Evolutionary conservation across 2,797 vertebrate species (phyloP), one percentile per base, ranked within the genome.

Genomic region (Morelia viridis): DNA sequence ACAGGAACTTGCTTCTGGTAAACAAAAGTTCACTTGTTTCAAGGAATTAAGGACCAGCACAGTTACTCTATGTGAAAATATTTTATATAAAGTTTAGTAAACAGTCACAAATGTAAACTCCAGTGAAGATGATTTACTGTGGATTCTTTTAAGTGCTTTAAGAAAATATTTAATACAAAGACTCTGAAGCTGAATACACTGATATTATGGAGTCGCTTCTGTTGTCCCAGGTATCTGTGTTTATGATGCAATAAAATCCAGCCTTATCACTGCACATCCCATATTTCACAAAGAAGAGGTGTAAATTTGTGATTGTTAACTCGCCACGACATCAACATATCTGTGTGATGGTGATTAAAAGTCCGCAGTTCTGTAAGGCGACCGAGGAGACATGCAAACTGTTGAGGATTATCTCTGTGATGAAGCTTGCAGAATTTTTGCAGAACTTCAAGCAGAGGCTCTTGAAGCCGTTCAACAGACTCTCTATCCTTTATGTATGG

Each of bases 291-390:
- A 95, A 99, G 99, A 76, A 99, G 98, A 0, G 99, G 99, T 28
- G 99, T 99, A 94, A 99, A 99, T 95, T 99, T 99, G 96, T 99
- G 98, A 94, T 99, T 98, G 0, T 98, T 99, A 91, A 98, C 98
- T 91, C 98, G 98, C 99, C 99, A 99, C 2, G 99, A 99, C 93
- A 98, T 98, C 93, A 99, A 97, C 99, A 99, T 99, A 96, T 99
- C 99, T 0, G 98, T 97, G 0, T 99, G 99, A 96, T 99, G 98
- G 85, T 99, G 99, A 96, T 98, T 99, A 96, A 99, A 99, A 1
- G 99, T 99, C 92, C 99, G 97, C 94, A 99, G 96, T 96, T 99
- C 99, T 0, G 99, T 99, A 68, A 99, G 98, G 4, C 99, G 98
- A 2, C 99, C 99, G 96, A 99, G 97, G 58, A 99, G 98, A 24